Percentiles rank a stretch among this genome's conserved stretches.
These are phyloP conservation scores for Hydrocynus forskahlii DNA, from an alignment of 2,797 vertebrate genomes.

Conservation along the genomic window DNA sequence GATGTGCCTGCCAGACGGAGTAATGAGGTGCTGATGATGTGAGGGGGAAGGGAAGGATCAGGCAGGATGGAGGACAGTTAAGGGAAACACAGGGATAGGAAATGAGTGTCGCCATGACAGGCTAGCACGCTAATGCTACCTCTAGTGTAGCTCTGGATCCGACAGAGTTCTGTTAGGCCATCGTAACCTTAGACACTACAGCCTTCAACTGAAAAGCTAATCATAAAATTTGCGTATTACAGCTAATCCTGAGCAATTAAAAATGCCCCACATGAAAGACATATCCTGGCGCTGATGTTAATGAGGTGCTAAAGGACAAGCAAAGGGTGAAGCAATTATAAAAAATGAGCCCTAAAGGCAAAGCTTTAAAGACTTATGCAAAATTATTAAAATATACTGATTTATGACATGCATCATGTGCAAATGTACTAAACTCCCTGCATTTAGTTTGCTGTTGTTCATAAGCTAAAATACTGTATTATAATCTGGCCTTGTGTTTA, in stretches of 20 bases:
- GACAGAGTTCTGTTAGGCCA: not conserved
- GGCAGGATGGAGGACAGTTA: not conserved
- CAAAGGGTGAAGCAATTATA: not conserved
- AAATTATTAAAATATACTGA: not conserved
- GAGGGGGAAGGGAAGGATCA: constrained; percentile 45
- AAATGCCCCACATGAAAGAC: not conserved
- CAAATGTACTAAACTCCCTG: not conserved
- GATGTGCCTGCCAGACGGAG: constrained; percentile 54
- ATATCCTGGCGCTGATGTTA: not conserved
- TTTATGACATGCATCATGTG: not conserved
- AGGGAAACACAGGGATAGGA: constrained; percentile 9
- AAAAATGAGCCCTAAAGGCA: not conserved
- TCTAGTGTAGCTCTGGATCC: not conserved
- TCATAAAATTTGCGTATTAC: not conserved
- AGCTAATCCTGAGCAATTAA: not conserved
- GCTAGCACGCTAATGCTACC: constrained; percentile 10
- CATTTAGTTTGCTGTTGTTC: not conserved
- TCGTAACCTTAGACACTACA: not conserved
- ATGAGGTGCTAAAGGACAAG: not conserved
- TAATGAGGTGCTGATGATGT: constrained; percentile 58
- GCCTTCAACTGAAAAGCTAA: not conserved
- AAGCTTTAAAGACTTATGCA: not conserved
- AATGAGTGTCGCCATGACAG: not conserved
- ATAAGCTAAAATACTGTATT: too few species aligned
- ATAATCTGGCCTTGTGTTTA: too few species aligned